Percentiles rank a stretch among this genome's conserved stretches.
Evolutionary conservation across 2,113 vertebrate species (phyloP).

Genomic region (Vulpes vulpes): DNA sequence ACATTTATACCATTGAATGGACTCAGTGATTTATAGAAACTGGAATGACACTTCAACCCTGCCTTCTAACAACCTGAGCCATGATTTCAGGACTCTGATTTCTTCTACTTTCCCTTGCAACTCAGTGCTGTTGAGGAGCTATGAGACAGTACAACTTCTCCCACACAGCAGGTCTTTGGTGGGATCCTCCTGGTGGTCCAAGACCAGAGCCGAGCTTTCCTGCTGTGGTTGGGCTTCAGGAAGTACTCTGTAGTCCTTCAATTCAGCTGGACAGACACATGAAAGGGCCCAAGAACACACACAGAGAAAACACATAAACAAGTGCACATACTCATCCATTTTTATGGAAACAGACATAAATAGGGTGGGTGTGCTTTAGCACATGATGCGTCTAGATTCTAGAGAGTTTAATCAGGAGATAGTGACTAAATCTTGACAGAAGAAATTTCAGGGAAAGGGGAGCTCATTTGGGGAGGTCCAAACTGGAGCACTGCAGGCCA

Average conservation of each 20-base stretch:
- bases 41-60: background rate
- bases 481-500: background rate
- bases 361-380: background rate
- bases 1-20: background rate
- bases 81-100: background rate
- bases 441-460: background rate
- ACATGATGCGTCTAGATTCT: background rate
- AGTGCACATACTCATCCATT: constrained; percentile 32
- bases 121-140: background rate
- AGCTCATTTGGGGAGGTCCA: background rate
- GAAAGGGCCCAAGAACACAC: constrained; percentile 31
- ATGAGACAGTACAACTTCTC: background rate
- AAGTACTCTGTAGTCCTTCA: constrained; percentile 27
- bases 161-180: background rate
- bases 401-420: constrained; percentile 48
- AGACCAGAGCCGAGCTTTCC: background rate
- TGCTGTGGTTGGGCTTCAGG: background rate
- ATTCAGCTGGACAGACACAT: background rate
- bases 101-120: background rate
- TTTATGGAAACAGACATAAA: constrained; percentile 50
- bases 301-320: constrained; percentile 60
- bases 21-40: background rate
- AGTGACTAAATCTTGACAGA: background rate
- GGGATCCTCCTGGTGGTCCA: background rate
- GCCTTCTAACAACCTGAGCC: background rate